A percentile compares a stretch with the other conserved stretches of the same genome.
phyloP scores from a whole-genome alignment of 2,113 vertebrate genomes.

The Gorsachius goisagi region DNA sequence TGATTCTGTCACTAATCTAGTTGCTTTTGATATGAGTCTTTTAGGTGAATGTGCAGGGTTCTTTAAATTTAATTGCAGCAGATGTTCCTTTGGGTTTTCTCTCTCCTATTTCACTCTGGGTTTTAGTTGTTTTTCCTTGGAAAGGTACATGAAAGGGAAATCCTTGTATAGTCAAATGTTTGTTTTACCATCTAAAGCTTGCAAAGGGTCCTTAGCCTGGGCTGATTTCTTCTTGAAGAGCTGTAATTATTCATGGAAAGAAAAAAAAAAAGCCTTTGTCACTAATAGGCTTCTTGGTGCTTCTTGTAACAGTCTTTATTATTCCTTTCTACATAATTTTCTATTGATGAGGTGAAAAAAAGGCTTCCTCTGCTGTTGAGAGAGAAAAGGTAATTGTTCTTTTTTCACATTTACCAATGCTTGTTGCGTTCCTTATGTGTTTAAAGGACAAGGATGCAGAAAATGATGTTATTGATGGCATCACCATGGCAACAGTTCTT shows the following conservation, averaged over 20 bases:
- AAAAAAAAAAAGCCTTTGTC: constrained; percentile 63
- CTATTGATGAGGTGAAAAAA: constrained; percentile 72
- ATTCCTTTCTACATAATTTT: constrained; percentile 68
- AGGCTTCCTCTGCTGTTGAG: constrained; percentile 53
- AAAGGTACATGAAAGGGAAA: constrained; percentile 72
- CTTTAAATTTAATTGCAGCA: constrained; percentile 56
- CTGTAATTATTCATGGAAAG: constrained; percentile 71
- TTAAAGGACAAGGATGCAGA: constrained; percentile 70
- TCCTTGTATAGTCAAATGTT: constrained; percentile 71
- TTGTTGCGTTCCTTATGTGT: constrained; percentile 65
- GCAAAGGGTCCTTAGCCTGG: constrained; percentile 38
- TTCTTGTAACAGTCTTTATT: constrained; percentile 66
- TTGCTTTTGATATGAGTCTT: constrained; percentile 4
- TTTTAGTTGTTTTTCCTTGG: constrained; percentile 57
- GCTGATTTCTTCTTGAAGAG: constrained; percentile 64
- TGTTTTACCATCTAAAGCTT: constrained; percentile 67
- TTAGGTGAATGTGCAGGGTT: constrained; percentile 11
- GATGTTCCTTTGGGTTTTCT: constrained; percentile 57
- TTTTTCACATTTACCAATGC: constrained; percentile 56
- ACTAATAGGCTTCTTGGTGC: constrained; percentile 69
- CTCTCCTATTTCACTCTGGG: constrained; percentile 34
- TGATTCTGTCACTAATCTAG: background rate
- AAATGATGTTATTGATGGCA: constrained; percentile 76
- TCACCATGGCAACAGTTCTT: constrained; percentile 75
- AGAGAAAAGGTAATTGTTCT: constrained; percentile 69